These are phyloP conservation scores for Neodiprion fabricii DNA, from an alignment of 1,140 invertebrate species.

Conservation along the genomic window DNA sequence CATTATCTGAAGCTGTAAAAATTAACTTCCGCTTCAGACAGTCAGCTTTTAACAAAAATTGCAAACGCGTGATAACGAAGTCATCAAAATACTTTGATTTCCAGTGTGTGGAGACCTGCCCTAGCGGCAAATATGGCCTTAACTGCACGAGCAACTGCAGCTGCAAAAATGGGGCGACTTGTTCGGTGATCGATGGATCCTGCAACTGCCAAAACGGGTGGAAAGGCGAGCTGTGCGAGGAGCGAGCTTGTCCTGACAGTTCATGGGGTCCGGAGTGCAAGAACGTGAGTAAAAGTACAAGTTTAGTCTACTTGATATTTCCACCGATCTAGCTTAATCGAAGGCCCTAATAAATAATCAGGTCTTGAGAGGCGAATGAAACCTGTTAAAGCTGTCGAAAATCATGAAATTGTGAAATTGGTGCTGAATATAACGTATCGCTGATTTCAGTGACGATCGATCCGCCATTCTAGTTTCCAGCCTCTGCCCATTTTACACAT, in stretches of 20 bases:
- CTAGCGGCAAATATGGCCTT: slow-evolving; percentile 75
- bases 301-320: not conserved
- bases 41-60: no score
- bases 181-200: slow-evolving; percentile 71
- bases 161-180: slow-evolving; percentile 81
- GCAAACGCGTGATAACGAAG: no score
- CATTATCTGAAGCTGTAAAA: not conserved
- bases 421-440: not conserved
- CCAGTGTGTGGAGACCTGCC: slow-evolving; percentile 81
- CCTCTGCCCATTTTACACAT: no score
- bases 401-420: not conserved
- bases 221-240: slow-evolving; percentile 73
- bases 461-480: no score
- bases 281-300: slow-evolving; percentile 44
- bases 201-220: slow-evolving; percentile 81
- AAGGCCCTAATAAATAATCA: no score
- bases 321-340: no score
- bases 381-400: no score
- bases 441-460: not conserved
- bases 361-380: no score
- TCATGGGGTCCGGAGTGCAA: slow-evolving; percentile 77
- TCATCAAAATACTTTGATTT: no score
- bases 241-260: slow-evolving; percentile 70
- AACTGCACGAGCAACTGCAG: slow-evolving; percentile 77
- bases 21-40: no score